Conservation (phyloP, 2,113 vertebrate species). For the Procavia capensis region DNA sequence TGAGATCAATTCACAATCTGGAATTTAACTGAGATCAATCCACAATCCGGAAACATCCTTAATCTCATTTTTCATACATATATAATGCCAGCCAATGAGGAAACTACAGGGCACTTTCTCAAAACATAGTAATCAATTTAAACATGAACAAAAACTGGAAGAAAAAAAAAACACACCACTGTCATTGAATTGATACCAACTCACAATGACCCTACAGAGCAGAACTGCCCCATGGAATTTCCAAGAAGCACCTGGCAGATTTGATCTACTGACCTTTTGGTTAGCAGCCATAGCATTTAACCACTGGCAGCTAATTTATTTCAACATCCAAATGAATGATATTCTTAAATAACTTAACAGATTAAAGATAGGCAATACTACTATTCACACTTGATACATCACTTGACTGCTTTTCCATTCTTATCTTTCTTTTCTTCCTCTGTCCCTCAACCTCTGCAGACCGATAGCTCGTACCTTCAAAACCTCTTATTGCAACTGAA, state of each 20-base stretch:
- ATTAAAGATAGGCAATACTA: conserved; percentile 75
- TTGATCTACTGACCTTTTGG: too few relatives aligned
- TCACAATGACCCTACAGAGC: too few relatives aligned
- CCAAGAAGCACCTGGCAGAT: too few relatives aligned
- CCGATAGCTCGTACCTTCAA: neutral
- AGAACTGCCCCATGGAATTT: too few relatives aligned
- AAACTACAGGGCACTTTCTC: neutral
- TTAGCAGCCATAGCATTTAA: too few relatives aligned
- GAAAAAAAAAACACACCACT: too few relatives aligned
- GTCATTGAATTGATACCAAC: too few relatives aligned
- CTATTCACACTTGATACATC: conserved; percentile 14
- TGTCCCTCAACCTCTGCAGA: neutral
- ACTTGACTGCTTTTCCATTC: conserved; percentile 29
- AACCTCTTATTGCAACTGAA: conserved; percentile 16
- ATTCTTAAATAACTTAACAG: conserved; percentile 36
- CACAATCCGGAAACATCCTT: conserved; percentile 36
- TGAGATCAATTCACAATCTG: conserved; percentile 34
- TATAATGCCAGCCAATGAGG: neutral
- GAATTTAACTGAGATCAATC: conserved; percentile 32
- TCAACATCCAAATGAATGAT: conserved; percentile 14
- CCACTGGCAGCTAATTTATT: neutral
- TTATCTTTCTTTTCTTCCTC: neutral
- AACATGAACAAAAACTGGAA: too few relatives aligned
- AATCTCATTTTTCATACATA: conserved; percentile 31
- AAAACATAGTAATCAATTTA: conserved; percentile 25